Percentiles rank a stretch among this genome's conserved stretches.
Conservation (phyloP, 2,797 vertebrate species). For the Gorsachius magnificus region DNA sequence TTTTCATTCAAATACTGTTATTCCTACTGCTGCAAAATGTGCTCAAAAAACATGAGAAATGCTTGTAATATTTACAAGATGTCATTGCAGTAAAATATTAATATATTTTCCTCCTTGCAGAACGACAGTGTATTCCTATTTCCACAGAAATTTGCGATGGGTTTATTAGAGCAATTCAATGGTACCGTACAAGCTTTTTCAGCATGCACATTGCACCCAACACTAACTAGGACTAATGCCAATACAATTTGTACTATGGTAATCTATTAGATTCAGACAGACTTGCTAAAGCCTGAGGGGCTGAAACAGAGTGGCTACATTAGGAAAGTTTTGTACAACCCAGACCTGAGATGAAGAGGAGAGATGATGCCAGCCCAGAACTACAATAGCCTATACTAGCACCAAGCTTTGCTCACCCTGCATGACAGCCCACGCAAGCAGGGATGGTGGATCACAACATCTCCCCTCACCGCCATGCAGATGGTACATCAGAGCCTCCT, state of each 20-base stretch:
- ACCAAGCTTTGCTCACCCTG: fast-evolving
- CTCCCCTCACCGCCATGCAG: not conserved
- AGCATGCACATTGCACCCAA: not conserved
- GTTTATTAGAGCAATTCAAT: not conserved
- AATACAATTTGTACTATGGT: not conserved
- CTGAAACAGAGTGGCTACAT: not conserved
- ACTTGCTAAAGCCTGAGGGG: not conserved
- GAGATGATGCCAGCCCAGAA: not conserved
- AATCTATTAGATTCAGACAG: not conserved
- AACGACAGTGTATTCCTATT: not conserved
- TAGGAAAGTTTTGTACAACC: not conserved
- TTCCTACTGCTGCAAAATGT: not conserved
- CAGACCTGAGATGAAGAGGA: fast-evolving
- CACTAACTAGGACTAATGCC: not conserved
- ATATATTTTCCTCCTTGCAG: not conserved
- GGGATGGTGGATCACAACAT: fast-evolving
- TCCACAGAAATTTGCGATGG: fast-evolving
- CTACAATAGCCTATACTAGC: fast-evolving
- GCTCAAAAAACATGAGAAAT: not conserved
- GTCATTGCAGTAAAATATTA: not conserved
- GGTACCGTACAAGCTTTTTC: not conserved
- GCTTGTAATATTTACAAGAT: not conserved
- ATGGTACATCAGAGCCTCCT: not conserved
- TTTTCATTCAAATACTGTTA: constrained; percentile 3
- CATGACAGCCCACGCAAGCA: fast-evolving